A percentile compares a stretch with the other conserved stretches of the same genome.
Conservation (phyloP, 1,140 invertebrate species). For the Lethocerus indicus region DNA sequence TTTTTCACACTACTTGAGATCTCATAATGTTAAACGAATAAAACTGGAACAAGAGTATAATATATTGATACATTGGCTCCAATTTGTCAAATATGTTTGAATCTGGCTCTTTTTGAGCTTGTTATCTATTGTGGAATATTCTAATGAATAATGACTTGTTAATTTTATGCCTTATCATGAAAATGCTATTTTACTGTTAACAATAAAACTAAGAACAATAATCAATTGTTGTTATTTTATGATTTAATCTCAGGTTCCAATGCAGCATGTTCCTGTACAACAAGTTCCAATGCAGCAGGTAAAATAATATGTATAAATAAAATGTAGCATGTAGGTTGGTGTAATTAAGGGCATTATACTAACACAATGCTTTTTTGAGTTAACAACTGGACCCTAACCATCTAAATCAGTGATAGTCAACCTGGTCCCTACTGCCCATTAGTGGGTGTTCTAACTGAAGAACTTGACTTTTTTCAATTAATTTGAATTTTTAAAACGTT, state of each 20-base stretch:
- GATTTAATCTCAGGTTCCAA: neutral
- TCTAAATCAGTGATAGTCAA: neutral
- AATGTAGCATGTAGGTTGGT: neutral
- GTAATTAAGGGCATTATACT: neutral
- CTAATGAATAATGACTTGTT: no score
- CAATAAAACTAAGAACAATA: neutral
- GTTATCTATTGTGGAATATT: neutral
- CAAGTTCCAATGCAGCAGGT: slow-evolving; percentile 5
- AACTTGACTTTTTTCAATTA: neutral
- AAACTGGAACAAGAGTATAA: no score
- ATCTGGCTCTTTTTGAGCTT: neutral
- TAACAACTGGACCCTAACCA: neutral
- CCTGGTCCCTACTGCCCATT: neutral
- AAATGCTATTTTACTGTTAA: neutral
- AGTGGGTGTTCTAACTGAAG: neutral
- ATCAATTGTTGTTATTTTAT: neutral
- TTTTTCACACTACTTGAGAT: no score
- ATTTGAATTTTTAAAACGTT: neutral
- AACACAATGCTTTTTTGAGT: neutral
- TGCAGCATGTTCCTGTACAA: slow-evolving; percentile 5
- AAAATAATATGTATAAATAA: neutral
- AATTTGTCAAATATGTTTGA: neutral
- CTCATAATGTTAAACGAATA: no score
- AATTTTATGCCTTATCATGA: no score
- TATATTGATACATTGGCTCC: no score